Evolutionary conservation across 2,888 invertebrate species (phyloP).

Genomic region (Dicycla oo): DNA sequence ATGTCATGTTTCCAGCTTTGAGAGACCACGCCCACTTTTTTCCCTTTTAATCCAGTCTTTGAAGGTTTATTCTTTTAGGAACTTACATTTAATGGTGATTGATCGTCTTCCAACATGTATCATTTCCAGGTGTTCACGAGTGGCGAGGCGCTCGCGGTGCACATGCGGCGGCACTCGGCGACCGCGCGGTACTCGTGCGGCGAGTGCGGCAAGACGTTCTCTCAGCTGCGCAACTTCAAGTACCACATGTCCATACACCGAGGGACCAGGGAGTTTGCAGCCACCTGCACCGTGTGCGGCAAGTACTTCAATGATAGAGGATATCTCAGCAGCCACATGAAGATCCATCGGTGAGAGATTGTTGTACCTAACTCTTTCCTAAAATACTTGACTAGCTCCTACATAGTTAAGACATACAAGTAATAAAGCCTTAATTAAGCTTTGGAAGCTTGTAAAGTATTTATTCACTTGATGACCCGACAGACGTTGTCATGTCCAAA

Average conservation of each 20-base stretch:
- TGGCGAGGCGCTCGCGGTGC: conserved; percentile 70
- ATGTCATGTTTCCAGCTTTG: not conserved
- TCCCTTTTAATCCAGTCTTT: not conserved
- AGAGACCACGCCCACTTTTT: not conserved
- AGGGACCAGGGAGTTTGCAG: conserved; percentile 95
- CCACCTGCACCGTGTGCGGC: conserved; percentile 92
- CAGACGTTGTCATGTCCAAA: too few relatives aligned
- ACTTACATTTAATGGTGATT: not conserved
- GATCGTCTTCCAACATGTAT: not conserved
- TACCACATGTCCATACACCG: conserved; percentile 95
- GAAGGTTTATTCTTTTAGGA: too few relatives aligned
- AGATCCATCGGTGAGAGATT: conserved; percentile 92
- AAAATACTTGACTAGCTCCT: not conserved
- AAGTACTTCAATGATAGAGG: conserved; percentile 96
- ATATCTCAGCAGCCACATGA: conserved; percentile 96
- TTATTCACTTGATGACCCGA: too few relatives aligned
- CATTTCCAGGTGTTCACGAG: conserved; percentile 76
- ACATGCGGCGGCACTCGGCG: conserved; percentile 74
- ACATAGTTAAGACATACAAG: not conserved
- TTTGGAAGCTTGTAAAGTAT: not conserved
- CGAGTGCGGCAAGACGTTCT: conserved; percentile 95
- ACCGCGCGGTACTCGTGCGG: conserved; percentile 91
- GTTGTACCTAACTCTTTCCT: not conserved
- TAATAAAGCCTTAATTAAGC: not conserved
- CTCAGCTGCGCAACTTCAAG: conserved; percentile 95